Conservation (phyloP, 2,113 vertebrate genomes). For the Varanus salvator region DNA sequence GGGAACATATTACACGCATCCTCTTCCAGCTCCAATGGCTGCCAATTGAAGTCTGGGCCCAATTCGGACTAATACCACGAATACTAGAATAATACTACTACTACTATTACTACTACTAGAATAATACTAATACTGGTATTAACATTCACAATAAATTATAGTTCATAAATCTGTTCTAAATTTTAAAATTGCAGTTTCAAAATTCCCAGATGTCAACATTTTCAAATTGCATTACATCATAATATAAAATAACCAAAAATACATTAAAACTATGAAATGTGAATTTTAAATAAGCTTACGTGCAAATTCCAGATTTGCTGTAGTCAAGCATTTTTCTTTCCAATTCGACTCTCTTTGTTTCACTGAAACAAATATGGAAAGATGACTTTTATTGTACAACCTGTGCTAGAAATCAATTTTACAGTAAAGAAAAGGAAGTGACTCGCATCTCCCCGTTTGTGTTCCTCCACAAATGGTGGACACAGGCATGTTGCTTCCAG, state of each 20-base stretch:
- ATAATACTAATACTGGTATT: no score
- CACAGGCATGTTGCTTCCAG: no score
- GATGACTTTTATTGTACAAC: not conserved
- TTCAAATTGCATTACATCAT: not conserved
- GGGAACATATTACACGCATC: no score
- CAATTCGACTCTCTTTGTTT: conserved; percentile 85
- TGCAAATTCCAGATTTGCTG: conserved; percentile 78
- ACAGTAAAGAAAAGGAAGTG: not conserved
- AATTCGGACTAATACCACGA: no score
- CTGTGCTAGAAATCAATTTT: not conserved
- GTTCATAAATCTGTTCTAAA: not conserved
- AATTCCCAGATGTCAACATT: not conserved
- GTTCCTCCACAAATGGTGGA: no score
- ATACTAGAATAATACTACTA: no score
- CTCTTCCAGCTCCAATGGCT: no score
- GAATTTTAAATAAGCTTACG: conserved; percentile 80
- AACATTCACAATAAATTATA: no score
- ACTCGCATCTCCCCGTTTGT: not conserved
- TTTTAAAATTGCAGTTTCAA: not conserved
- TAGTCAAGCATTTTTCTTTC: conserved; percentile 83
- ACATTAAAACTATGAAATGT: not conserved
- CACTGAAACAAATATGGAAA: conserved; percentile 73
- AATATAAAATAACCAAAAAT: not conserved
- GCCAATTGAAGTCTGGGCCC: no score
- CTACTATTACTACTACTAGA: no score